These are phyloP conservation scores for Papilio polytes DNA, from an alignment of 1,140 invertebrate genomes.

Conservation along the genomic window DNA sequence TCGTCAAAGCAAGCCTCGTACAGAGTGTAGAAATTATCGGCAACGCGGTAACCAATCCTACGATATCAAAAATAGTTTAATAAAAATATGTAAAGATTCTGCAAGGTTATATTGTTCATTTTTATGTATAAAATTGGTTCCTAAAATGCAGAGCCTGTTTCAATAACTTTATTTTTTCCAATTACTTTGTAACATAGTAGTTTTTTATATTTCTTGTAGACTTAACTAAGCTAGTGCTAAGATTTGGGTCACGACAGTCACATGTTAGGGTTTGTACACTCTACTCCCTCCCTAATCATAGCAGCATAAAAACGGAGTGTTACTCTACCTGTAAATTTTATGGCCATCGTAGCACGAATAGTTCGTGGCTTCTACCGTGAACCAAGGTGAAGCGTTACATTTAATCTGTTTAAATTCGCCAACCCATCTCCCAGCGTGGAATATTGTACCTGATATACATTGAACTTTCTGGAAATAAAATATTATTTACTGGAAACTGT, in stretches of 20 bases:
- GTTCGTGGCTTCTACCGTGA: conserved; percentile 47
- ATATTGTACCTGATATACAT: conserved; percentile 57
- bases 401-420: conserved; percentile 56
- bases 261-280: not conserved
- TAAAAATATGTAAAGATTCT: not conserved
- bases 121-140: too few species aligned
- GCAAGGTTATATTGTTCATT: too few species aligned
- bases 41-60: conserved; percentile 64
- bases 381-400: conserved; percentile 56
- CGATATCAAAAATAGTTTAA: conserved; percentile 35
- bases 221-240: too few species aligned
- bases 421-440: conserved; percentile 51
- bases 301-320: not conserved
- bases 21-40: conserved; percentile 46
- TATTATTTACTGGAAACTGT: not conserved
- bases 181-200: too few species aligned
- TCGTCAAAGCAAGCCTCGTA: conserved; percentile 69
- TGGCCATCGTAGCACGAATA: conserved; percentile 44
- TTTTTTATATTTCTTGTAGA: too few species aligned
- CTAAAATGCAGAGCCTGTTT: too few species aligned
- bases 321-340: conserved; percentile 51
- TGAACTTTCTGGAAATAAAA: conserved; percentile 55
- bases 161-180: too few species aligned
- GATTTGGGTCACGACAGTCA: too few species aligned
- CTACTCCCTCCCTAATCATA: not conserved